Percentiles rank a stretch among this genome's conserved stretches.
Evolutionary conservation across 2,113 vertebrate genomes (phyloP).

Genomic region (Cyanoramphus novaezelandiae): DNA sequence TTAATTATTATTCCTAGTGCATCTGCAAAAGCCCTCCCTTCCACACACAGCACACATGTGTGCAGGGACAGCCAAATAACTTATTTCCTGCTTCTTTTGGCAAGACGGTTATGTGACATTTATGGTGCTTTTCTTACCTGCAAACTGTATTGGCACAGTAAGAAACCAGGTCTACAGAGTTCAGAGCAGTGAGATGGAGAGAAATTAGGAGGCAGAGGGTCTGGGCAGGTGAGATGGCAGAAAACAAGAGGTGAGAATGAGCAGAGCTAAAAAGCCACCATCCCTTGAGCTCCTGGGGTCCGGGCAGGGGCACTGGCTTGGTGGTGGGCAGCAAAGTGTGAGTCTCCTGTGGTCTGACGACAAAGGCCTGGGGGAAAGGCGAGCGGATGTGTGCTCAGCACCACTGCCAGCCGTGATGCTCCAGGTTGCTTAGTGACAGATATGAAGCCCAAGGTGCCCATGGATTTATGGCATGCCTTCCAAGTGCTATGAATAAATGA

Average conservation of each 20-base stretch:
- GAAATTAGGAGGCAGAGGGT: neutral
- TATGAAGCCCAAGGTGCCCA: neutral
- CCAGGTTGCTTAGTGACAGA: neutral
- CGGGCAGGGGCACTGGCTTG: neutral
- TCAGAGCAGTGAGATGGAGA: neutral
- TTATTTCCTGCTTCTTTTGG: neutral
- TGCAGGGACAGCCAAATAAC: neutral
- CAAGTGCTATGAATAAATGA: neutral
- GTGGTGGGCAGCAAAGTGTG: accelerated
- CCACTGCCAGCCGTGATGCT: neutral
- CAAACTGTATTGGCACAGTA: neutral
- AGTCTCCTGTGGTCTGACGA: neutral
- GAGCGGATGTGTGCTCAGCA: neutral
- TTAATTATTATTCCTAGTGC: neutral
- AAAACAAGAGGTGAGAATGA: neutral
- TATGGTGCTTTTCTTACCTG: neutral
- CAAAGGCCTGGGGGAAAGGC: neutral
- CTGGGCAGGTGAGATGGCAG: neutral
- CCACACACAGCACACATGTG: accelerated
- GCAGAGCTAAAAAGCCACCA: neutral
- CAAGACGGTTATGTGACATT: accelerated
- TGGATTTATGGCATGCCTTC: neutral
- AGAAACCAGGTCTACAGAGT: accelerated
- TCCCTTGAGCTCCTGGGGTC: neutral
- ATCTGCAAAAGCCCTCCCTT: neutral